phyloP scores from a whole-genome alignment of 2,888 invertebrate species.

The Adelphocoris suturalis region DNA sequence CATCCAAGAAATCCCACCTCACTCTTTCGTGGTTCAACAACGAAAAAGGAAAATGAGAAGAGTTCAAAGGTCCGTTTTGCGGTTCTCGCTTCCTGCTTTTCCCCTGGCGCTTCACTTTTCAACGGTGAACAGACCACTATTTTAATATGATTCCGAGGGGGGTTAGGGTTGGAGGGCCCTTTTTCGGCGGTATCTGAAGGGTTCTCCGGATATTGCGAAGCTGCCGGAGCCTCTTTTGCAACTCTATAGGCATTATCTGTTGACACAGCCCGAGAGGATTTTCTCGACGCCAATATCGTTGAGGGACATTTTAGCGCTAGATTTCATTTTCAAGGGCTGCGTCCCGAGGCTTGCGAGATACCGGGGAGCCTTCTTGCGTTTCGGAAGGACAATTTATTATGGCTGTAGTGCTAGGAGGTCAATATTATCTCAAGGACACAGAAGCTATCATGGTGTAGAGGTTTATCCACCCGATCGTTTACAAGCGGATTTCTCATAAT shows the following conservation, averaged over 20 bases:
- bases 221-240: constrained; percentile 24
- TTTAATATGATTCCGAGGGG: constrained; percentile 16
- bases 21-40: background rate
- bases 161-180: background rate
- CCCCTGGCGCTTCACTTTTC: background rate
- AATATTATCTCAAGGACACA: background rate
- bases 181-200: constrained; percentile 20
- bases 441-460: background rate
- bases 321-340: constrained; percentile 27
- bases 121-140: constrained; percentile 3
- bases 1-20: constrained; percentile 5
- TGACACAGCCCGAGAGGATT: constrained; percentile 36
- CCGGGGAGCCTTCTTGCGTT: background rate
- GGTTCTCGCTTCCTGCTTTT: background rate
- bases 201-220: constrained; percentile 6
- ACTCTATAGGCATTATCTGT: constrained; percentile 42
- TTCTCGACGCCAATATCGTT: constrained; percentile 21
- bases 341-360: background rate
- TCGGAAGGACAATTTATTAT: constrained; percentile 13
- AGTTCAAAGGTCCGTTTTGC: constrained; percentile 23
- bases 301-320: constrained; percentile 30
- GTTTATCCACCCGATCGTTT: too few relatives aligned
- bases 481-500: too few relatives aligned
- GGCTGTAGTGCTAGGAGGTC: constrained; percentile 5
- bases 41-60: constrained; percentile 9